A percentile compares a stretch with the other conserved stretches of the same genome.
Evolutionary conservation across 2,113 vertebrate species (phyloP).

Genomic region (Hydrolagus affinis): DNA sequence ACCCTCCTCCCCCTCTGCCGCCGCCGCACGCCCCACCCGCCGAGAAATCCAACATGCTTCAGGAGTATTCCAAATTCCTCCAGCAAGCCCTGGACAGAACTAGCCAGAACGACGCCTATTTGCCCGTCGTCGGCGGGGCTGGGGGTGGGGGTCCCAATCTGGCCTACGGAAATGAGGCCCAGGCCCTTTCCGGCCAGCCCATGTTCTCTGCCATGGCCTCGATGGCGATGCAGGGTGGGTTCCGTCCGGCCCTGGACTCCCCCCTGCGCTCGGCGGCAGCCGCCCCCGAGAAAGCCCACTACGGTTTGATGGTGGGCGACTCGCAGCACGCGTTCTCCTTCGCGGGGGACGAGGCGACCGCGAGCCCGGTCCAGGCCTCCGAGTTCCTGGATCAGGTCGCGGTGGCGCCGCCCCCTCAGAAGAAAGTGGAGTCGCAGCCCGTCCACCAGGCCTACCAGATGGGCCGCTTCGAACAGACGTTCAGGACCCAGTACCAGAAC

Average conservation of each 20-base stretch:
- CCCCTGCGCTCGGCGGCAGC: conserved; percentile 82
- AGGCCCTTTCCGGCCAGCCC: conserved; percentile 76
- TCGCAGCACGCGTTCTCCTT: conserved; percentile 93
- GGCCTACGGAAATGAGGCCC: conserved; percentile 86
- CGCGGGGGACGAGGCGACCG: conserved; percentile 88
- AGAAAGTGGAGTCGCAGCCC: conserved; percentile 87
- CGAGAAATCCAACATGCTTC: conserved; percentile 93
- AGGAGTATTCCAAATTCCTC: conserved; percentile 96
- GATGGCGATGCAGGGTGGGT: conserved; percentile 75
- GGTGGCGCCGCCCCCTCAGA: conserved; percentile 67
- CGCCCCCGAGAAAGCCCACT: conserved; percentile 90
- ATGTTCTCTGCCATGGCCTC: conserved; percentile 85
- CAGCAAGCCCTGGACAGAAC: conserved; percentile 97
- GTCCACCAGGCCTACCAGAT: conserved; percentile 92
- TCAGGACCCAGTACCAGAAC: conserved; percentile 84
- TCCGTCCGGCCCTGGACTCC: conserved; percentile 87
- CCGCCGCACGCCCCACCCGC: conserved; percentile 73
- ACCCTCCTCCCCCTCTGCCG: too few relatives aligned
- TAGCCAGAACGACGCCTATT: conserved; percentile 98
- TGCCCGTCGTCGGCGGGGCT: too few relatives aligned
- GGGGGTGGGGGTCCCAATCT: conserved; percentile 92
- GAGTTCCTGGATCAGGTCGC: conserved; percentile 95
- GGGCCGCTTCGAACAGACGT: conserved; percentile 89
- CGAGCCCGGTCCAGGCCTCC: conserved; percentile 80
- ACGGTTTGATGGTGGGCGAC: conserved; percentile 88